Evolutionary conservation across 1,140 invertebrate genomes (phyloP).

Genomic region (Thaumatotibia leucotreta): DNA sequence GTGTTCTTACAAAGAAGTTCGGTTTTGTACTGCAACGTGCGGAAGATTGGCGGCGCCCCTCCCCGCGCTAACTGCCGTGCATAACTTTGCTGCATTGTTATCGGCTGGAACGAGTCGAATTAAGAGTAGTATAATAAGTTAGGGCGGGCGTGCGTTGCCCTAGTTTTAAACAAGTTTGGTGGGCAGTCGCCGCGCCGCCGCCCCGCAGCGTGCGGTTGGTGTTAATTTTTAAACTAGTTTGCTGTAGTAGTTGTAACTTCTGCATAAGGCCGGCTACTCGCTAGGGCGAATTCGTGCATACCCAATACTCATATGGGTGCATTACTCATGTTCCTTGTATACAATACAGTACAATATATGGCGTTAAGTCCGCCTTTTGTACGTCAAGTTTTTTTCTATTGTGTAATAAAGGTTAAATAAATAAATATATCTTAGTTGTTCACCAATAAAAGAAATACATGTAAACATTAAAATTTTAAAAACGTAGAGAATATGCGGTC

Average conservation of each 20-base stretch:
- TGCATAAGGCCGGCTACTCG: neutral
- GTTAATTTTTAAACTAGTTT: neutral
- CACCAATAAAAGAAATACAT: no score
- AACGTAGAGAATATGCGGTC: no score
- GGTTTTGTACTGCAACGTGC: conserved; percentile 67
- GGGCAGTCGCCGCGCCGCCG: neutral
- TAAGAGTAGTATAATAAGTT: conserved; percentile 49
- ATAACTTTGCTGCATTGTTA: conserved; percentile 71
- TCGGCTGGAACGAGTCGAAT: conserved; percentile 61
- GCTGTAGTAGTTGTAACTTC: neutral
- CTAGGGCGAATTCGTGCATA: neutral
- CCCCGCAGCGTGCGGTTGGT: neutral
- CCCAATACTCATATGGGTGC: no score
- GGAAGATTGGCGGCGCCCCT: conserved; percentile 59
- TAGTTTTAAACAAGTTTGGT: conserved; percentile 37
- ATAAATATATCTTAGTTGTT: no score
- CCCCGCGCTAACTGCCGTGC: conserved; percentile 40
- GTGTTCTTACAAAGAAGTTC: conserved; percentile 75
- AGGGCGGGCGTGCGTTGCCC: conserved; percentile 30
- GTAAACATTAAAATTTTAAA: no score
- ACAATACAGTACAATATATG: no score
- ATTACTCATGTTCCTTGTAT: no score
- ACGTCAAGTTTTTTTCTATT: no score
- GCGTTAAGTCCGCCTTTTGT: no score
- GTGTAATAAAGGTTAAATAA: no score